Evolutionary conservation across 2,113 vertebrate species (phyloP).

Genomic region (Leucopsar rothschildi): DNA sequence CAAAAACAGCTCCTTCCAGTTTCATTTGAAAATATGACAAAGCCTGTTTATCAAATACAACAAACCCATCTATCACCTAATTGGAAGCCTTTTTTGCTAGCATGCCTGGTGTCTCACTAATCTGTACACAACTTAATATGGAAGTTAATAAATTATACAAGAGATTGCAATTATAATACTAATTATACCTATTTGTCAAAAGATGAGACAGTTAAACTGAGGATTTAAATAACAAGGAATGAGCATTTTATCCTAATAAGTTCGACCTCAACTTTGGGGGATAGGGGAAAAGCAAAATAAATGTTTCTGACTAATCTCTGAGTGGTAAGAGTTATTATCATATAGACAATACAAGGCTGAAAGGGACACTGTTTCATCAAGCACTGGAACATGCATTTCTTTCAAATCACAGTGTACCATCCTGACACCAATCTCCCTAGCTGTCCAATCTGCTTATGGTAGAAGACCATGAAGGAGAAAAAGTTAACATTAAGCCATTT

Average conservation of each 20-base stretch:
- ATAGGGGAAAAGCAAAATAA: constrained; percentile 28
- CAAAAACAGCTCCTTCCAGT: neutral
- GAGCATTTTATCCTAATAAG: constrained; percentile 68
- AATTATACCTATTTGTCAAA: constrained; percentile 75
- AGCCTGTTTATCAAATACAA: constrained; percentile 53
- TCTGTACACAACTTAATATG: constrained; percentile 58
- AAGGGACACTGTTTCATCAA: neutral
- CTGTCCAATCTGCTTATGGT: neutral
- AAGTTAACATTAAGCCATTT: neutral
- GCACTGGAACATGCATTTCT: neutral
- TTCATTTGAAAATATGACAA: constrained; percentile 55
- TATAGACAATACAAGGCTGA: neutral
- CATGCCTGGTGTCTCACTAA: constrained; percentile 49
- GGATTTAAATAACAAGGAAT: constrained; percentile 59
- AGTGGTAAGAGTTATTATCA: neutral
- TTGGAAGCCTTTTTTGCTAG: constrained; percentile 45
- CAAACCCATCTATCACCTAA: constrained; percentile 67
- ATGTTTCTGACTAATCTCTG: neutral
- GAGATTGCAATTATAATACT: neutral
- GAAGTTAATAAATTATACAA: constrained; percentile 72
- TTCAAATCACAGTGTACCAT: neutral
- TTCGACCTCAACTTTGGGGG: constrained; percentile 57
- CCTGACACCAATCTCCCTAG: neutral
- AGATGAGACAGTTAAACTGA: constrained; percentile 56
- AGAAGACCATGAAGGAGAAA: neutral